Percentiles rank a stretch among this genome's conserved stretches.
Conservation (phyloP, 2,888 invertebrate species). For the Dysmachus trigonus region DNA sequence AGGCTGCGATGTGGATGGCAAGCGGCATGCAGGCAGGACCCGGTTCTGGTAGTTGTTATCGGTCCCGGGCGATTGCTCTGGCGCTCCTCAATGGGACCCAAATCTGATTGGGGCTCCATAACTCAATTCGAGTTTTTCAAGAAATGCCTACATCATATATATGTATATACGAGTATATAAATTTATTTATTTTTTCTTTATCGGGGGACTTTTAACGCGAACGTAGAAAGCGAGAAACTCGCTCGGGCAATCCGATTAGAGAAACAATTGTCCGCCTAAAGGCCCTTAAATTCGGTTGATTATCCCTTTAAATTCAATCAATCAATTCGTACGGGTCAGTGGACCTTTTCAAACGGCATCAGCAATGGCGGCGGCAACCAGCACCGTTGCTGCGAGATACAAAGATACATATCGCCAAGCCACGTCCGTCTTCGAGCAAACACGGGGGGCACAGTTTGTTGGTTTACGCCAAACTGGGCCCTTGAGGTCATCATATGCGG, state of each 20-base stretch:
- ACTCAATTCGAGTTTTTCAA: slow-evolving; percentile 5
- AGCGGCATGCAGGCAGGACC: neutral
- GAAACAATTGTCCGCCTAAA: slow-evolving; percentile 31
- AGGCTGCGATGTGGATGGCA: neutral
- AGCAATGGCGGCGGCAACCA: neutral
- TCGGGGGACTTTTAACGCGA: neutral
- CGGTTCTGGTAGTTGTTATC: neutral
- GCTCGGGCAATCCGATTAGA: slow-evolving; percentile 13
- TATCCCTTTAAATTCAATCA: slow-evolving; percentile 33
- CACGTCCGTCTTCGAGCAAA: neutral
- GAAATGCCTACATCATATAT: too few relatives aligned
- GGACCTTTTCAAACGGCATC: neutral
- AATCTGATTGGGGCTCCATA: neutral
- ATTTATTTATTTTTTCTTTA: neutral
- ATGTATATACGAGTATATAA: too few relatives aligned
- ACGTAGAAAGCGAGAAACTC: neutral
- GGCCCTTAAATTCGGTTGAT: slow-evolving; percentile 31
- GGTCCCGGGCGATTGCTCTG: neutral
- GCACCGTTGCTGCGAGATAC: neutral
- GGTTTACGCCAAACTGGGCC: neutral
- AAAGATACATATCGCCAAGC: neutral
- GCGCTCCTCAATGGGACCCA: neutral
- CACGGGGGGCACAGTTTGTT: neutral
- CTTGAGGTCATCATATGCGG: neutral
- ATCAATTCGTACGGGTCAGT: slow-evolving; percentile 37